Conservation (phyloP, 1,140 invertebrate species). For the Pararge aegeria region DNA sequence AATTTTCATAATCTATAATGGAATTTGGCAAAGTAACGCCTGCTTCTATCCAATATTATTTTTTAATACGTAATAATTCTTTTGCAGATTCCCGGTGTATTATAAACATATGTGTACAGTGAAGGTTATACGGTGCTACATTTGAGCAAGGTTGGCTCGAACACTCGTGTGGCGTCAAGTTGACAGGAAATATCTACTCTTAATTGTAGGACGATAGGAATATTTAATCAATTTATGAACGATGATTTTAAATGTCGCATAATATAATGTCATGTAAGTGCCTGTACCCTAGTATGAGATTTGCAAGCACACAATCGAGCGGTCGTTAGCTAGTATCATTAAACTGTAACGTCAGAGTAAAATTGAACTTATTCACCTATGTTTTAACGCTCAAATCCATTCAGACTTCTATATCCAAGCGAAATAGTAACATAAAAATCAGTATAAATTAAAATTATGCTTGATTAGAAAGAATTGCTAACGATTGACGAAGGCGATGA, state of each 20-base stretch:
- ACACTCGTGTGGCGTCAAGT: constrained; percentile 12
- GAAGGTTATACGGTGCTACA: constrained; percentile 66
- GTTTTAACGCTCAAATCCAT: no score
- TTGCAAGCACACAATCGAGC: not conserved
- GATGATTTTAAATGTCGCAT: constrained; percentile 20
- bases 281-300: not conserved
- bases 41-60: no score
- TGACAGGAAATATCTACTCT: constrained; percentile 13
- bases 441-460: no score
- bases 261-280: not conserved
- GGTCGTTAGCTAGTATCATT: no score
- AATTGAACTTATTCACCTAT: no score
- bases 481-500: no score
- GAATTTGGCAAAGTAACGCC: no score
- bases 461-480: no score
- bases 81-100: constrained; percentile 39
- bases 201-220: constrained; percentile 6
- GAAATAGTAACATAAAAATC: no score
- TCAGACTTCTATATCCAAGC: no score
- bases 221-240: constrained; percentile 20
- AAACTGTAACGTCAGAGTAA: no score
- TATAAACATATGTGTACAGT: constrained; percentile 65
- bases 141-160: constrained; percentile 27
- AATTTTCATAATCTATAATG: no score
- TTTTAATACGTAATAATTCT: constrained; percentile 18